These are phyloP conservation scores for Andricus curvator DNA, from an alignment of 2,888 invertebrate genomes.

Conservation along the genomic window DNA sequence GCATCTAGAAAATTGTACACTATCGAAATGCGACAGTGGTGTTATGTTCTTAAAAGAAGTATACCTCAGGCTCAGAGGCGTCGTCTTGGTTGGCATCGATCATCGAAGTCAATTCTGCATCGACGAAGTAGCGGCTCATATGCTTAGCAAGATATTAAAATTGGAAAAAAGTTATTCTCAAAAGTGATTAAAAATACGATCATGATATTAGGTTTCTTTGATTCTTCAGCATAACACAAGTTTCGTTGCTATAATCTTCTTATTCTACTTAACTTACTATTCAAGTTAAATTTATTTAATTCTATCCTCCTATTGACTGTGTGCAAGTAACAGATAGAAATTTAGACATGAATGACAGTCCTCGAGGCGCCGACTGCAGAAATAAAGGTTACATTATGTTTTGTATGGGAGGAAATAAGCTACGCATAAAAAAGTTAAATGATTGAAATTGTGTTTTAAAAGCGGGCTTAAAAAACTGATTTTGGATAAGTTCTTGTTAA, in stretches of 20 bases:
- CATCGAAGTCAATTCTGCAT: slow-evolving; percentile 89
- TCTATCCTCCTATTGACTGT: no score
- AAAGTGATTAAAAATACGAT: slow-evolving; percentile 26
- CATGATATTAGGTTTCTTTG: slow-evolving; percentile 35
- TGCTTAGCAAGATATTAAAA: slow-evolving; percentile 80
- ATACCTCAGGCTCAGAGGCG: slow-evolving; percentile 76
- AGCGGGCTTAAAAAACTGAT: no score
- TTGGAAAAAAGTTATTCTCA: slow-evolving; percentile 62
- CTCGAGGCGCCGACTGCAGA: no score
- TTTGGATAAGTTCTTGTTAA: no score
- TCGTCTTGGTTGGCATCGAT: slow-evolving; percentile 83
- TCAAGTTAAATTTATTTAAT: no score
- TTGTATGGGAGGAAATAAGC: no score
- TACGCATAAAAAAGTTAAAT: no score
- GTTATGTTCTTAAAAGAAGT: slow-evolving; percentile 48
- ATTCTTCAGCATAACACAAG: not conserved
- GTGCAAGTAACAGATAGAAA: no score
- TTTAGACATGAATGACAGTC: no score
- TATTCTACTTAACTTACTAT: not conserved
- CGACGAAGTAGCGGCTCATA: slow-evolving; percentile 90
- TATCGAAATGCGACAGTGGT: slow-evolving; percentile 49
- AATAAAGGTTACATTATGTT: no score
- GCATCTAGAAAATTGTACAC: slow-evolving; percentile 42
- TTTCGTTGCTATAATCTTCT: not conserved
- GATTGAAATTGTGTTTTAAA: no score